These are phyloP conservation scores for Nerophis lumbriciformis DNA, from an alignment of 2,113 vertebrate species.

Conservation along the genomic window DNA sequence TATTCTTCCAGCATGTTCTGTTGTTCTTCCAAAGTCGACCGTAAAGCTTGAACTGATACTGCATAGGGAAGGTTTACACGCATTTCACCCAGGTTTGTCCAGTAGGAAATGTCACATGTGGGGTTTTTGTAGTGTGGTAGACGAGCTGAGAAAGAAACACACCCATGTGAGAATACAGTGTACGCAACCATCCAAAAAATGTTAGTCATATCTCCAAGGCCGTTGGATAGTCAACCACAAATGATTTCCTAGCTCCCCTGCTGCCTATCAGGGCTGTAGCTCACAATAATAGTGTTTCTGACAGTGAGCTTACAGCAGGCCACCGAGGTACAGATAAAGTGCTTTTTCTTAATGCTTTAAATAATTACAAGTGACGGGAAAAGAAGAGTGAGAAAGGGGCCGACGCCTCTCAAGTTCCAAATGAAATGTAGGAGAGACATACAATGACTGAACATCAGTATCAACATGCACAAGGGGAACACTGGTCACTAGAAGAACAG, in stretches of 20 bases:
- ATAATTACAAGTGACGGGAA: constrained; percentile 70
- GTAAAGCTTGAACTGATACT: constrained; percentile 72
- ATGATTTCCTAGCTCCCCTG: constrained; percentile 47
- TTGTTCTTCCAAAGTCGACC: constrained; percentile 30
- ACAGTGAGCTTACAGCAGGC: constrained; percentile 74
- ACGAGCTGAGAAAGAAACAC: constrained; percentile 35
- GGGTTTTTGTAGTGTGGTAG: constrained; percentile 19
- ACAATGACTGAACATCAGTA: constrained; percentile 29
- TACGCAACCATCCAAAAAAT: constrained; percentile 54
- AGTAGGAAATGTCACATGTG: constrained; percentile 57
- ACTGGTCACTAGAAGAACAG: constrained; percentile 51
- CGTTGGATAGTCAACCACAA: constrained; percentile 57
- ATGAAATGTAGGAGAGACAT: constrained; percentile 45
- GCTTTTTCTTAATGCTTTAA: constrained; percentile 73
- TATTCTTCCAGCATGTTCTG: constrained; percentile 62
- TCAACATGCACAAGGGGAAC: constrained; percentile 55
- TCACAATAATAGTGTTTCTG: constrained; percentile 59
- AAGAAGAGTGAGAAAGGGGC: constrained; percentile 18
- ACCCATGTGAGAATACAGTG: constrained; percentile 66
- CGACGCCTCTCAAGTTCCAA: constrained; percentile 24
- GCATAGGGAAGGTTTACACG: constrained; percentile 59
- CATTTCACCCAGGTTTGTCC: constrained; percentile 49
- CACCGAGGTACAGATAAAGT: constrained; percentile 81
- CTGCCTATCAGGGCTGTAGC: constrained; percentile 60
- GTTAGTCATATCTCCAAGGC: constrained; percentile 56